Percentiles rank a stretch among this genome's conserved stretches.
These are phyloP conservation scores for Nilaparvata lugens DNA, from an alignment of 1,140 invertebrate genomes.

Conservation along the genomic window DNA sequence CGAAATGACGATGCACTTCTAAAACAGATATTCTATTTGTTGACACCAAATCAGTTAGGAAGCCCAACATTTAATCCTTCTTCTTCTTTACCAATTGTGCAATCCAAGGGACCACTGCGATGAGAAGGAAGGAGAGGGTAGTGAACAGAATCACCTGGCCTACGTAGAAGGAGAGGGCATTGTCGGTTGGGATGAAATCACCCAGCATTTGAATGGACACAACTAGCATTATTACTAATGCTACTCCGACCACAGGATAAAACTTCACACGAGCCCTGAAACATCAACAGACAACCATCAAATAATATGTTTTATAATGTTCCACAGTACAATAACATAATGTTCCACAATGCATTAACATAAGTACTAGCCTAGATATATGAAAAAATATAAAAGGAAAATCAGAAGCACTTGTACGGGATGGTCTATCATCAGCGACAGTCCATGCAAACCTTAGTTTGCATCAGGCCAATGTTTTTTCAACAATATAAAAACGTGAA, in stretches of 20 bases:
- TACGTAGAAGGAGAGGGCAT: conserved; percentile 18
- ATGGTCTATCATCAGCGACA: too few species aligned
- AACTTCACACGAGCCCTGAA: conserved; percentile 15
- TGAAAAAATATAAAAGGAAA: too few species aligned
- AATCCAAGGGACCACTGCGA: conserved; percentile 19
- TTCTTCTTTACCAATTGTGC: conserved; percentile 20
- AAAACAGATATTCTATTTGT: too few species aligned
- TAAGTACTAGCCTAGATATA: too few species aligned
- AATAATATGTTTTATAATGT: too few species aligned
- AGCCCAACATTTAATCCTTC: conserved; percentile 11
- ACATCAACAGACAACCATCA: neutral
- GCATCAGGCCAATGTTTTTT: too few species aligned
- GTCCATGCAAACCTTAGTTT: too few species aligned
- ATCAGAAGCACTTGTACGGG: too few species aligned
- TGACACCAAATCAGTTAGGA: neutral
- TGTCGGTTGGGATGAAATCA: conserved; percentile 19
- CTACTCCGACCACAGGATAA: conserved; percentile 21
- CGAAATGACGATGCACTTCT: too few species aligned
- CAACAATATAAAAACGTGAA: too few species aligned
- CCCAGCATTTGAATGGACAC: conserved; percentile 18
- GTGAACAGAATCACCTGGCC: conserved; percentile 19
- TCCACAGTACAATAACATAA: too few species aligned
- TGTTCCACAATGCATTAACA: too few species aligned
- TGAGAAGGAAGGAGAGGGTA: conserved; percentile 17
- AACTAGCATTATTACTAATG: conserved; percentile 17